Evolutionary conservation across 2,888 invertebrate genomes (phyloP).

Genomic region (Horisme vitalbata): DNA sequence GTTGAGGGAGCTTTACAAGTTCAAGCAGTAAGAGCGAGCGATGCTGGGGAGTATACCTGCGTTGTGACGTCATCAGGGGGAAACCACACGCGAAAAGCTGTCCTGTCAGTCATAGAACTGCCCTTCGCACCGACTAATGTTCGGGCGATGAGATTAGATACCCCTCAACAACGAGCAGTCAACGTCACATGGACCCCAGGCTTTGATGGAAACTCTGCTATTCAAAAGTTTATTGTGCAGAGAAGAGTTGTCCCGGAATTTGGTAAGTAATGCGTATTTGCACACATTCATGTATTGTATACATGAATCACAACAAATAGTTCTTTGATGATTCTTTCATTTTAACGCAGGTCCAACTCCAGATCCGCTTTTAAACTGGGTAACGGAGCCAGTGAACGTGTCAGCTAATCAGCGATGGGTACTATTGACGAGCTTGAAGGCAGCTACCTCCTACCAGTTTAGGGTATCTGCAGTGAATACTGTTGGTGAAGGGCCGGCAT

Average conservation of each 20-base stretch:
- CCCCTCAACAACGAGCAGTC: conserved; percentile 88
- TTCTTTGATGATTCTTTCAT: neutral
- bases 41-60: conserved; percentile 97
- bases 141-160: conserved; percentile 87
- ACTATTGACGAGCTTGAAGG: conserved; percentile 92
- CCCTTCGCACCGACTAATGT: conserved; percentile 97
- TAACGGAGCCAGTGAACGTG: conserved; percentile 93
- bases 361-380: conserved; percentile 93
- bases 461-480: conserved; percentile 98
- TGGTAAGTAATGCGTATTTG: conserved; percentile 79
- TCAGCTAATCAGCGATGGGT: conserved; percentile 91
- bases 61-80: conserved; percentile 95
- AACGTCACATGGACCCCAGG: conserved; percentile 97
- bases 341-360: conserved; percentile 88
- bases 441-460: conserved; percentile 98
- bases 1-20: conserved; percentile 94
- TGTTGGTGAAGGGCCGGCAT: conserved; percentile 96
- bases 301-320: neutral
- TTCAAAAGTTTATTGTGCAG: conserved; percentile 95
- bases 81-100: conserved; percentile 94
- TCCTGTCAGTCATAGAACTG: conserved; percentile 92
- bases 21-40: conserved; percentile 93
- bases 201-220: conserved; percentile 98
- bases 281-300: neutral
- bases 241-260: conserved; percentile 94